phyloP scores from a whole-genome alignment of 1,140 invertebrate species.

The Venustaconcha ellipsiformis region DNA sequence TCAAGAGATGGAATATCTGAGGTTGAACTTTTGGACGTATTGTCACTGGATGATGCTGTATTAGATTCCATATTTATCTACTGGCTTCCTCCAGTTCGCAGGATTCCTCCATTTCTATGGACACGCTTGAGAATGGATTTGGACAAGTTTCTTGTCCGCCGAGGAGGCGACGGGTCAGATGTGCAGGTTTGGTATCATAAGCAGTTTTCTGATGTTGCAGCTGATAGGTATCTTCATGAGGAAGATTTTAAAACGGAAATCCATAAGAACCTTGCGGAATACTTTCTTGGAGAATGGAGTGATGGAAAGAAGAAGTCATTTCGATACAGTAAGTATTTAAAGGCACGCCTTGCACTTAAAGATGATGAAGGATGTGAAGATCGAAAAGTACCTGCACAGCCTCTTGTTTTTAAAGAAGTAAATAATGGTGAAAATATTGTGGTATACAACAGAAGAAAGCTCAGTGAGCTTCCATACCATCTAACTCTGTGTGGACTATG shows the following conservation, averaged over 20 bases:
- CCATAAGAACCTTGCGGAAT: conserved; percentile 96
- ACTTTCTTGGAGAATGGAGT: conserved; percentile 93
- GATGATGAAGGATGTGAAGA: conserved; percentile 93
- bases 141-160: conserved; percentile 93
- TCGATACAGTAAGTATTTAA: conserved; percentile 90
- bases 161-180: conserved; percentile 82
- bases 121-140: conserved; percentile 76
- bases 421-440: neutral
- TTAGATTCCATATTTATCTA: conserved; percentile 45
- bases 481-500: conserved; percentile 31
- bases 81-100: conserved; percentile 38
- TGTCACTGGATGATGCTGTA: conserved; percentile 60
- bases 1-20: conserved; percentile 54
- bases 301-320: conserved; percentile 89
- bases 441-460: conserved; percentile 44
- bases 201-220: conserved; percentile 63
- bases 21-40: conserved; percentile 55
- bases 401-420: conserved; percentile 80
- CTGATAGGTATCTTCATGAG: conserved; percentile 94
- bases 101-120: conserved; percentile 53
- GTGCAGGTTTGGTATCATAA: conserved; percentile 55
- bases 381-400: conserved; percentile 93
- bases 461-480: conserved; percentile 47
- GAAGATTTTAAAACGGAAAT: conserved; percentile 94
- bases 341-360: conserved; percentile 35